A percentile compares a stretch with the other conserved stretches of the same genome.
Conservation (phyloP, 2,113 vertebrate genomes). For the Thalassarche chlororhynchos region DNA sequence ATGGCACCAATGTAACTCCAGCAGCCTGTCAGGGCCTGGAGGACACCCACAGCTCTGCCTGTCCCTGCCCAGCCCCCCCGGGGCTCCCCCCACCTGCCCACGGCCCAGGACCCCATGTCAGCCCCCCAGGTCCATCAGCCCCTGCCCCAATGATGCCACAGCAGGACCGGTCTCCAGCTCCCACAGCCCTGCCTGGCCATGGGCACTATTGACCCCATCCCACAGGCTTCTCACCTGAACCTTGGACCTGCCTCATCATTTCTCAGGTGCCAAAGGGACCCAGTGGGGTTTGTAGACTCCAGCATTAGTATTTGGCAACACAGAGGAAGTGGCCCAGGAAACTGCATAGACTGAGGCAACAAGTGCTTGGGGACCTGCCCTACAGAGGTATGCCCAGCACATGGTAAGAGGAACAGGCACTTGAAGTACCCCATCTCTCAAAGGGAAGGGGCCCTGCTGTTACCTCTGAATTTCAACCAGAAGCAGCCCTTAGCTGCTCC, state of each 20-base stretch:
- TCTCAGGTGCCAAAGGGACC: neutral
- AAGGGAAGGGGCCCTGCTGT: neutral
- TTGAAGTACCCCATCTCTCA: neutral
- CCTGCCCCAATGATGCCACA: neutral
- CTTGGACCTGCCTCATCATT: neutral
- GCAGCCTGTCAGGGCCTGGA: neutral
- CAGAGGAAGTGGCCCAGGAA: neutral
- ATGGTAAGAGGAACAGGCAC: too few species aligned
- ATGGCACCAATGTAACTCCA: neutral
- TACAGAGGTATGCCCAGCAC: too few species aligned
- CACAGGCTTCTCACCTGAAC: neutral
- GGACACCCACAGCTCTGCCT: neutral
- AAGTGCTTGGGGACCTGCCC: neutral
- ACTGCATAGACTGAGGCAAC: neutral
- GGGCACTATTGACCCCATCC: neutral
- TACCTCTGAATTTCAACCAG: neutral
- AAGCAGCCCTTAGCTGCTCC: neutral
- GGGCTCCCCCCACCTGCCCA: neutral
- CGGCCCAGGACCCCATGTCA: neutral
- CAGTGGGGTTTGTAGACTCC: neutral
- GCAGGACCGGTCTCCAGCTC: neutral
- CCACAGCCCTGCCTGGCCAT: neutral
- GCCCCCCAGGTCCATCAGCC: neutral
- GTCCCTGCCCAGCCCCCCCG: neutral
- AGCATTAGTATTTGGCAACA: neutral